phyloP scores from a whole-genome alignment of 1,140 invertebrate genomes.

The Vanessa atalanta region DNA sequence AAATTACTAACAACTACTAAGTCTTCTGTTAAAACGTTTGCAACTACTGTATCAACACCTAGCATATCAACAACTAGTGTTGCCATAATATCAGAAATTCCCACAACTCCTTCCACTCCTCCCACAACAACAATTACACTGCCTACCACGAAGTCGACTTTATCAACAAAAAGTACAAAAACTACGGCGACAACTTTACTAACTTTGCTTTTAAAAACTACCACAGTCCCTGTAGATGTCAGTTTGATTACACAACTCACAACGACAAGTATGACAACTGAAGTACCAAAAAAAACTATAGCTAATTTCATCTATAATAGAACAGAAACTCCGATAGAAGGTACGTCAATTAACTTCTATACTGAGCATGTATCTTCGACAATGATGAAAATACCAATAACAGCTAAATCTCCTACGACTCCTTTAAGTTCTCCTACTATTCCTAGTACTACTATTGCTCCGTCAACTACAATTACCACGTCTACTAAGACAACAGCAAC shows the following conservation, averaged over 20 bases:
- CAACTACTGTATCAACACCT: constrained; percentile 45
- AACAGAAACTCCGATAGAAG: constrained; percentile 52
- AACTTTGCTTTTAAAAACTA: constrained; percentile 24
- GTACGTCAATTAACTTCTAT: constrained; percentile 41
- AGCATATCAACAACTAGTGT: constrained; percentile 37
- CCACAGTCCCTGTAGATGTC: constrained; percentile 13
- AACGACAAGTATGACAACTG: constrained; percentile 20
- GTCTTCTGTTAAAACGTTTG: constrained; percentile 50
- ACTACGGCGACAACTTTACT: constrained; percentile 20
- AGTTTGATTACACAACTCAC: constrained; percentile 28
- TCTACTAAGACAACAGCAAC: constrained; percentile 17
- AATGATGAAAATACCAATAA: constrained; percentile 38
- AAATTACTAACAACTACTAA: constrained; percentile 67
- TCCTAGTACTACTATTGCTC: constrained; percentile 15
- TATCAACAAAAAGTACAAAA: constrained; percentile 36
- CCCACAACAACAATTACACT: constrained; percentile 20
- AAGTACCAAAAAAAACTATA: constrained; percentile 22
- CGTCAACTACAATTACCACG: constrained; percentile 25
- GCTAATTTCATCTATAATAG: constrained; percentile 49
- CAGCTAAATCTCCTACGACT: constrained; percentile 34
- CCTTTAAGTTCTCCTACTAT: constrained; percentile 32
- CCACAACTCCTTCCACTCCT: constrained; percentile 22
- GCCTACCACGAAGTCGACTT: constrained; percentile 17
- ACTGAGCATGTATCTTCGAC: constrained; percentile 42
- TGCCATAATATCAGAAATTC: constrained; percentile 19